Evolutionary conservation across 2,888 invertebrate species (phyloP).

Genomic region (Poecilobothrus nobilitatus): DNA sequence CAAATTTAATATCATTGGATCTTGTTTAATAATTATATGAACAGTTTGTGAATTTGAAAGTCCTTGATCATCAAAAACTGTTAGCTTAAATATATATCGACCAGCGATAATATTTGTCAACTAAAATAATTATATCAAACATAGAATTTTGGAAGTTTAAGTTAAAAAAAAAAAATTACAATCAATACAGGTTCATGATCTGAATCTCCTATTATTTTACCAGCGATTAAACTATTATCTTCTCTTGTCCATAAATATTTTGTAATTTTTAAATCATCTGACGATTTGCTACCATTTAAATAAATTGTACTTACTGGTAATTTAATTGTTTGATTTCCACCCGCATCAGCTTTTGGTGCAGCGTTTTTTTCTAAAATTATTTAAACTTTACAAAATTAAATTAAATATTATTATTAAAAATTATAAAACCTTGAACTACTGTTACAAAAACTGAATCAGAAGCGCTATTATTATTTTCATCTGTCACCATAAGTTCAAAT

Average conservation of each 20-base stretch:
- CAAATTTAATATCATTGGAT: slow-evolving; percentile 64
- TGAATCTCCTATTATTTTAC: slow-evolving; percentile 66
- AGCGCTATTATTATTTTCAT: slow-evolving; percentile 76
- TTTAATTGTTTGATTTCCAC: slow-evolving; percentile 70
- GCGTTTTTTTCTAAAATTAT: slow-evolving; percentile 68
- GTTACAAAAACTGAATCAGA: slow-evolving; percentile 62
- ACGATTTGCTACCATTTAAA: slow-evolving; percentile 76
- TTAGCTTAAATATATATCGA: slow-evolving; percentile 77
- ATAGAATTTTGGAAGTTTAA: background rate
- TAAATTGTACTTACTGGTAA: slow-evolving; percentile 67
- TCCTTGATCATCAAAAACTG: slow-evolving; percentile 87
- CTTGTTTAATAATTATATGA: slow-evolving; percentile 71
- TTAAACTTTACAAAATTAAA: slow-evolving; percentile 12
- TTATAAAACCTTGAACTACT: slow-evolving; percentile 71
- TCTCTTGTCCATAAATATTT: slow-evolving; percentile 77
- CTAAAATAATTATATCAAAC: slow-evolving; percentile 41
- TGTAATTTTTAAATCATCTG: slow-evolving; percentile 78
- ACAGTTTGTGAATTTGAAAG: slow-evolving; percentile 72
- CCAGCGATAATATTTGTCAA: slow-evolving; percentile 79
- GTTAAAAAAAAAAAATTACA: slow-evolving; percentile 38
- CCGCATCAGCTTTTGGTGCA: slow-evolving; percentile 80
- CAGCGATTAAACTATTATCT: slow-evolving; percentile 70
- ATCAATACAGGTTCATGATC: slow-evolving; percentile 70
- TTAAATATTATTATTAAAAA: slow-evolving; percentile 15
- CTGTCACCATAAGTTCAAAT: slow-evolving; percentile 71